Base-by-base conservation (phyloP, 2,888 invertebrate genomes). In the Apodemia mormo region DNA sequence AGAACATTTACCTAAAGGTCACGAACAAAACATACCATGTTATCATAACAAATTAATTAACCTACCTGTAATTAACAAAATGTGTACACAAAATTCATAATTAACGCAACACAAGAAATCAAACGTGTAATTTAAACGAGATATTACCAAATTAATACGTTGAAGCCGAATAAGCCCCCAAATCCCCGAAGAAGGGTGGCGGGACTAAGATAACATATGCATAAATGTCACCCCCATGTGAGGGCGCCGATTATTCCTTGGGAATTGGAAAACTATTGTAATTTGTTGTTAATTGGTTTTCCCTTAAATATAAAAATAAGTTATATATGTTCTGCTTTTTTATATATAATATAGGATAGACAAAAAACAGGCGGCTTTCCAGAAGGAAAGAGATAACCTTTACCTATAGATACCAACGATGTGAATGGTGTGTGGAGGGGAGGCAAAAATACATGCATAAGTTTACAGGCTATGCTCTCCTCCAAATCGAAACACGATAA, bases 101-200 rank as follows among this genome's bases (percentile, higher is more conserved):
- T 69, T 45, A 68, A 68, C 68, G 61, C 79, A 82, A 71, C 71
- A 75, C 76, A 76, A 74, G 71, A 72, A 73, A 75, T 79, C 76
- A 75, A 76, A 80, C 77, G 67, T 69, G 69, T 66, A 56, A 71
- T 65, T 74, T 68, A 67, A 72, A 75, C 67, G 73, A 72, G 72
- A 68, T 70, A 70, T 72, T 73, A 72, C 70, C 45, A 76, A 72
- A 73, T 72, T 73, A 73, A 73, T 75, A 70, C 56, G 61, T 64
- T 33, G 70, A 58, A 58, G 68, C 56, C 68, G 40, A 58, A 68
- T 68, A 64, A 64, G 68, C 70, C 61, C 49, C 45, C 70, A 67
- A 70, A 70, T 70, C 70, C 67, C 68, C n/a, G 52, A 45, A 65
- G 70, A 65, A 37, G 56, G 65, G 67, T 61, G 70, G 29, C 22